phyloP scores from a whole-genome alignment of 2,888 invertebrate species.

The Drosophila borborema region DNA sequence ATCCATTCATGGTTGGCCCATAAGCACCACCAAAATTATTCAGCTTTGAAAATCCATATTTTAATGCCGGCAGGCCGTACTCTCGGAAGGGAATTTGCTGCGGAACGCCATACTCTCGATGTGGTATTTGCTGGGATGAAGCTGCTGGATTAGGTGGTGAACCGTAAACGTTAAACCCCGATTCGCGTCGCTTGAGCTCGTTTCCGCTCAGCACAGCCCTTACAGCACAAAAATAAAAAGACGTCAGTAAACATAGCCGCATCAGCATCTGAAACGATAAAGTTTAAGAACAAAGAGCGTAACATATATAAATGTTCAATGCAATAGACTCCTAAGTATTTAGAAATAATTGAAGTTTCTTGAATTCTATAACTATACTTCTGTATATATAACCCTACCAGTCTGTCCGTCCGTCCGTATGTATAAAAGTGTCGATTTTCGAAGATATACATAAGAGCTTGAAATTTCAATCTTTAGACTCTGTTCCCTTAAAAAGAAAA shows the following conservation, averaged over 20 bases:
- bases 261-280: slow-evolving; percentile 61
- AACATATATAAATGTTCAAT: background rate
- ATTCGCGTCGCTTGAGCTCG: slow-evolving; percentile 74
- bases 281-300: background rate
- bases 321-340: too few relatives aligned
- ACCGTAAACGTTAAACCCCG: slow-evolving; percentile 86
- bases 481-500: too few relatives aligned
- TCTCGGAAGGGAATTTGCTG: slow-evolving; percentile 83
- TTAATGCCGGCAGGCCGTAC: slow-evolving; percentile 83
- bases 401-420: too few relatives aligned
- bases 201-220: slow-evolving; percentile 77
- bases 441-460: too few relatives aligned
- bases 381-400: too few relatives aligned
- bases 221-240: slow-evolving; percentile 50
- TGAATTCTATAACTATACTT: too few relatives aligned
- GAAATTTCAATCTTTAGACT: too few relatives aligned
- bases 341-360: too few relatives aligned
- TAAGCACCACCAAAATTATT: slow-evolving; percentile 85
- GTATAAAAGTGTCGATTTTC: too few relatives aligned
- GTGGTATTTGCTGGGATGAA: slow-evolving; percentile 86
- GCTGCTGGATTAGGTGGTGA: slow-evolving; percentile 86
- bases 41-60: slow-evolving; percentile 86
- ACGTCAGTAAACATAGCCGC: slow-evolving; percentile 63
- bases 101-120: slow-evolving; percentile 85
- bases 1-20: slow-evolving; percentile 46